phyloP scores from a whole-genome alignment of 35 echinoderm and acorn worm species.

The Ophioderma brevispina region DNA sequence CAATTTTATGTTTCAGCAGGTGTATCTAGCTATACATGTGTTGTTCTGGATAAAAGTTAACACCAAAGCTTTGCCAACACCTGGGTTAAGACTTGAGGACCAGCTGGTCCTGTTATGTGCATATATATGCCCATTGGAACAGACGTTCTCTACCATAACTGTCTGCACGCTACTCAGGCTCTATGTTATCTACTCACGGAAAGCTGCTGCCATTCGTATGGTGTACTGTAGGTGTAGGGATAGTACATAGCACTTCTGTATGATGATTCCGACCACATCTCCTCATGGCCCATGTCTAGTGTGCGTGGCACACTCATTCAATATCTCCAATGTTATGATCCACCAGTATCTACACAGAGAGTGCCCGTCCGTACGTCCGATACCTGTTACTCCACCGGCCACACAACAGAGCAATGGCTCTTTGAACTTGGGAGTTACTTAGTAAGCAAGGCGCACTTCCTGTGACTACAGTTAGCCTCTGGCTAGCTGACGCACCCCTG shows the following conservation, averaged over 20 bases:
- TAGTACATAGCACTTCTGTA: slow-evolving; percentile 3
- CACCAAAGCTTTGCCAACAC: background rate
- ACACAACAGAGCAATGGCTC: background rate
- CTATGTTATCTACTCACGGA: background rate
- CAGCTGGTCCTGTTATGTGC: background rate
- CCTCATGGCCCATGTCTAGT: background rate
- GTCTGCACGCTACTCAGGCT: no score
- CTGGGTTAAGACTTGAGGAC: background rate
- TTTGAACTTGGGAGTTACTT: background rate
- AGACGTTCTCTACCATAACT: no score
- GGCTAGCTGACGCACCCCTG: background rate
- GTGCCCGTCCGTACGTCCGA: no score
- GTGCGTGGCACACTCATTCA: background rate
- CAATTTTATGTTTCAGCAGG: background rate
- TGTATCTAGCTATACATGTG: background rate
- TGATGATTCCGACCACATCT: background rate
- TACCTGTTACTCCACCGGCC: no score
- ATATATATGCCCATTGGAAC: background rate
- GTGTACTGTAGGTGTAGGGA: background rate
- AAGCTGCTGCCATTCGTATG: background rate
- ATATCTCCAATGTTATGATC: background rate
- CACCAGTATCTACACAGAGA: background rate
- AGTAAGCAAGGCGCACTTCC: background rate
- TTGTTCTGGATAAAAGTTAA: background rate
- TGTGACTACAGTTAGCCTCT: background rate